Evolutionary conservation across 2,797 vertebrate species (phyloP).

Genomic region (Liasis olivaceus): DNA sequence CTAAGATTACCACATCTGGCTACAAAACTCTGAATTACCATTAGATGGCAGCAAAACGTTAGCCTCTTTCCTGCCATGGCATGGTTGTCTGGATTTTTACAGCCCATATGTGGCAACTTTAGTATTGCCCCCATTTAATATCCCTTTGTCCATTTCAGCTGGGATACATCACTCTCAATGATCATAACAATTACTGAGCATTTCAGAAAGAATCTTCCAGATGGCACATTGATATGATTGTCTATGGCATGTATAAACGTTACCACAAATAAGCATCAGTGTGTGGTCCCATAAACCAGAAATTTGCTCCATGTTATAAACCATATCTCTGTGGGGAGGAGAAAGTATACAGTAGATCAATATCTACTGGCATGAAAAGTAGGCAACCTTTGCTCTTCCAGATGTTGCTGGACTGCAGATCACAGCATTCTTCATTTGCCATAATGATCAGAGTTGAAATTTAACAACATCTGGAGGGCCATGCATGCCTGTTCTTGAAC

Average conservation of each 20-base stretch:
- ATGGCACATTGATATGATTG: not conserved
- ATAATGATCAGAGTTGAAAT: not conserved
- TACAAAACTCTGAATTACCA: not conserved
- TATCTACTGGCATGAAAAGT: not conserved
- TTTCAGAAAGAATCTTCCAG: not conserved
- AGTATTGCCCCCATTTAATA: not conserved
- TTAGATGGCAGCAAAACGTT: not conserved
- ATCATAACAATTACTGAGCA: constrained; percentile 4
- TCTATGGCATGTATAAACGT: not conserved
- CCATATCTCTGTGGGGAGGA: not conserved
- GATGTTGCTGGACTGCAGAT: not conserved
- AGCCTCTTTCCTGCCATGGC: not conserved
- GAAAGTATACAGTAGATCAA: not conserved
- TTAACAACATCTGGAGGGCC: not conserved
- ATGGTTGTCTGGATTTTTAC: not conserved
- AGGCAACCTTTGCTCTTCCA: not conserved
- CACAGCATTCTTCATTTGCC: not conserved
- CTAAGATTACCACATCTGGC: not conserved
- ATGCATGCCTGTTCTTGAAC: not conserved
- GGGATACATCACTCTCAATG: not conserved
- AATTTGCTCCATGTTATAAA: not conserved
- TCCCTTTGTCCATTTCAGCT: constrained; percentile 9
- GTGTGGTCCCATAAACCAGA: not conserved
- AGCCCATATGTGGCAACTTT: not conserved
- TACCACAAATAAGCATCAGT: not conserved